Evolutionary conservation across 2,797 vertebrate genomes (phyloP).

Genomic region (Pseudochaenichthys georgianus): DNA sequence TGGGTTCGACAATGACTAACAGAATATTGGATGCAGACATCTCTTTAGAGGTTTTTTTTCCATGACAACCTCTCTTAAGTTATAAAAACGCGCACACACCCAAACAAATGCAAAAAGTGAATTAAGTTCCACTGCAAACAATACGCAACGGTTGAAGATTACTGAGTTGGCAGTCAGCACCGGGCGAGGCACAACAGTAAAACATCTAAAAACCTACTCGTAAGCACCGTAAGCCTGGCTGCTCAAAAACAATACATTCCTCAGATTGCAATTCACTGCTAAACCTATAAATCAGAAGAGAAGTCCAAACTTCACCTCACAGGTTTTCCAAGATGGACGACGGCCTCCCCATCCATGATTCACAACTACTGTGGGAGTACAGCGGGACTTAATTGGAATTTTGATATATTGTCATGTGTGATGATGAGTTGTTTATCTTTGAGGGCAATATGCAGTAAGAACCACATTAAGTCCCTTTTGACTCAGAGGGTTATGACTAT

Average conservation of each 20-base stretch:
- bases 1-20: neutral
- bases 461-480: neutral
- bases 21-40: neutral
- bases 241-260: conserved; percentile 85
- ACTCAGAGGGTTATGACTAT: conserved; percentile 11
- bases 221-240: conserved; percentile 71
- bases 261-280: conserved; percentile 52
- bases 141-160: conserved; percentile 33
- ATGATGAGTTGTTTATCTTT: conserved; percentile 27
- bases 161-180: conserved; percentile 37
- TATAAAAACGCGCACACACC: neutral
- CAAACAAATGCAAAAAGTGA: conserved; percentile 2
- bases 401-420: conserved; percentile 37
- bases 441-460: conserved; percentile 15
- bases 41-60: too few species aligned
- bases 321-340: conserved; percentile 40
- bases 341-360: conserved; percentile 48
- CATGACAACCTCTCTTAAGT: neutral
- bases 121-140: conserved; percentile 45
- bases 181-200: conserved; percentile 50
- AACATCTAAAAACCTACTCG: conserved; percentile 48
- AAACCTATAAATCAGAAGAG: conserved; percentile 66
- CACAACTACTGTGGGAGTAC: conserved; percentile 57
- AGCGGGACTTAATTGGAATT: conserved; percentile 34
- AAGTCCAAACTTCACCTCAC: conserved; percentile 42